Evolutionary conservation across 2,888 invertebrate species (phyloP), one percentile per base, ranked within the genome.

Genomic region (Seira ritae): DNA sequence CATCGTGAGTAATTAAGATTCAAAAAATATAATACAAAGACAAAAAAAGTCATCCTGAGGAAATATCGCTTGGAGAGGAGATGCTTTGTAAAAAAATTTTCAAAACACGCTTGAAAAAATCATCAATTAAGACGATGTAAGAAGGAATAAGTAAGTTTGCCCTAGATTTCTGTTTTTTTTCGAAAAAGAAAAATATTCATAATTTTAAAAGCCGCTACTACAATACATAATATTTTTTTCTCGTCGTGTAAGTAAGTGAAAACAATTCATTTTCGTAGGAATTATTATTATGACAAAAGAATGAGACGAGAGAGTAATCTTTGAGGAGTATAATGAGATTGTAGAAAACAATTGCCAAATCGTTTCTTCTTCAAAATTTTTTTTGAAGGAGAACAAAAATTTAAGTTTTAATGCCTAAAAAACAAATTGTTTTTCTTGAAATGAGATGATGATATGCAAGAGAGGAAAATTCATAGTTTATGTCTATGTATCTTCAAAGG

Each of bases 1-100:
- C 81, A 81, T 81, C 81, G 68, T 76, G 81, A 67, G 81, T 81
- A 81, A 81, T 81, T 81, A 81, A 81, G 80, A 80, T 80, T 50
- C 50, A 50, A 50, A 15, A 50, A n/a, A n/a, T n/a, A n/a, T n/a
- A n/a, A 50, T n/a, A 50, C 15, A 50, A 50, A 50, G 50, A 50
- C 12, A 50, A n/a, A 50, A 50, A 50, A n/a, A 50, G 50, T n/a
- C 50, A 50, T 50, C 50, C 12, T 50, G 50, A 50, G 12, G 3
- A 50, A 50, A 50, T 8, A 50, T 8, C 17, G 50, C 50, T 50
- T 15, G 50, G 2, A 15, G 42, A 42, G 42, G 12, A 8, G 42
- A 42, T 42, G 12, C 42, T 42, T 42, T 42, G 31, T 31, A 31
- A 31, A 31, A 31, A 31, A 8, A 31, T 31, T 31, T 31, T 4